Evolutionary conservation across 2,797 vertebrate species (phyloP).

Genomic region (Nasua narica): DNA sequence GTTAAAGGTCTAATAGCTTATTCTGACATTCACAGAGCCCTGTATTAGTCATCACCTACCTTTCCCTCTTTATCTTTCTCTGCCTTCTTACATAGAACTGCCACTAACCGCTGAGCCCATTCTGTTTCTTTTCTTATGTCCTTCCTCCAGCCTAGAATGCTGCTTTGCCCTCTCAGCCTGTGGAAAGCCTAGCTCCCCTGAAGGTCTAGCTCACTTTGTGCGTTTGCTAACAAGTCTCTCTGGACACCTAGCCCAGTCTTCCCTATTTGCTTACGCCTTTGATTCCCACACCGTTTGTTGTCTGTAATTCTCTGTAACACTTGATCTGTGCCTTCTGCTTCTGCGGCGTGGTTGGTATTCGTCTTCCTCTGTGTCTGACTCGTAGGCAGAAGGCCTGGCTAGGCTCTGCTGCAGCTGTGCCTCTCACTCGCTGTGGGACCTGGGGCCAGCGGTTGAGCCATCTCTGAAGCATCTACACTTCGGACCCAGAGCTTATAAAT

Average conservation of each 20-base stretch:
- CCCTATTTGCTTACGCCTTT: background rate
- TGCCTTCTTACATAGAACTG: background rate
- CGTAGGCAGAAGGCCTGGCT: background rate
- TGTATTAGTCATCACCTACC: background rate
- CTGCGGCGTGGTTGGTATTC: accelerated
- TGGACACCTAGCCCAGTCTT: background rate
- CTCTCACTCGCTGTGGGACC: background rate
- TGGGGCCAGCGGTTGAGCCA: background rate
- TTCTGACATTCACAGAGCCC: background rate
- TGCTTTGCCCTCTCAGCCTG: background rate
- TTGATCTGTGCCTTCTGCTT: no score
- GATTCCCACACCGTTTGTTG: background rate
- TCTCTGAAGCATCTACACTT: background rate
- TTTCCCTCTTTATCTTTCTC: background rate
- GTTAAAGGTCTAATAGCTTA: background rate
- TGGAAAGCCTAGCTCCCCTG: background rate
- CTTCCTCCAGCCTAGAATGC: background rate
- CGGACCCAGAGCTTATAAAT: background rate
- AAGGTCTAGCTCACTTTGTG: background rate
- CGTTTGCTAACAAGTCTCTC: background rate
- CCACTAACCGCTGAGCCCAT: background rate
- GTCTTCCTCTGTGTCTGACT: background rate
- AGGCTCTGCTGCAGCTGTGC: background rate
- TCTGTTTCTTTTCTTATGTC: background rate
- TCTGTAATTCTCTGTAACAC: background rate